A percentile compares a stretch with the other conserved stretches of the same genome.
phyloP scores from a whole-genome alignment of 2,113 vertebrate genomes.

The Lepisosteus osseus region DNA sequence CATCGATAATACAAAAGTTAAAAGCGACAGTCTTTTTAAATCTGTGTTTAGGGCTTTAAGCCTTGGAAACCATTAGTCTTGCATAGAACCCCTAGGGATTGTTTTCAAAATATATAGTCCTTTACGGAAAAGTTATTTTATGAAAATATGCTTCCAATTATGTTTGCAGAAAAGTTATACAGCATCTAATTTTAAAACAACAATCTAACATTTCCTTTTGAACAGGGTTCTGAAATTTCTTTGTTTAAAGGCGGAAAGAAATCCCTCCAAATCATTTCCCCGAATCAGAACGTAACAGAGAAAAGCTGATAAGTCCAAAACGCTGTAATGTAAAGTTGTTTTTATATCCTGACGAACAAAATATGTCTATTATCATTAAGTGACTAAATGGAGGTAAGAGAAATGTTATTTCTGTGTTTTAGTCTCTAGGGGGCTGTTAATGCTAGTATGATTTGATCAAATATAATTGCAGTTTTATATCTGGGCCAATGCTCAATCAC shows the following conservation, averaged over 20 bases:
- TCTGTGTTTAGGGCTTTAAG: conserved; percentile 18
- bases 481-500: too few species aligned
- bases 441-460: too few species aligned
- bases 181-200: conserved; percentile 4
- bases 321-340: too few species aligned
- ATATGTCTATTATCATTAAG: too few species aligned
- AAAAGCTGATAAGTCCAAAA: too few species aligned
- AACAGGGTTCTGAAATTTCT: conserved; percentile 9
- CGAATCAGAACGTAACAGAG: too few species aligned
- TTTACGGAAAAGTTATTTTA: conserved; percentile 11
- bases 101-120: conserved; percentile 20
- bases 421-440: too few species aligned
- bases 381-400: too few species aligned
- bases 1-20: too few species aligned
- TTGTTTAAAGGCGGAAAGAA: not conserved
- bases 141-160: conserved; percentile 7
- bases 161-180: not conserved
- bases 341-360: too few species aligned
- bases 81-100: conserved; percentile 16
- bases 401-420: too few species aligned
- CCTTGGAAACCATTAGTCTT: conserved; percentile 8
- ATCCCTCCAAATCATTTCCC: not conserved
- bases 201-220: not conserved
- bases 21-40: not conserved
- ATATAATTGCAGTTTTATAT: too few species aligned